Conservation (phyloP, 2,888 invertebrate species). For the Hirtodrosophila trivittata region DNA sequence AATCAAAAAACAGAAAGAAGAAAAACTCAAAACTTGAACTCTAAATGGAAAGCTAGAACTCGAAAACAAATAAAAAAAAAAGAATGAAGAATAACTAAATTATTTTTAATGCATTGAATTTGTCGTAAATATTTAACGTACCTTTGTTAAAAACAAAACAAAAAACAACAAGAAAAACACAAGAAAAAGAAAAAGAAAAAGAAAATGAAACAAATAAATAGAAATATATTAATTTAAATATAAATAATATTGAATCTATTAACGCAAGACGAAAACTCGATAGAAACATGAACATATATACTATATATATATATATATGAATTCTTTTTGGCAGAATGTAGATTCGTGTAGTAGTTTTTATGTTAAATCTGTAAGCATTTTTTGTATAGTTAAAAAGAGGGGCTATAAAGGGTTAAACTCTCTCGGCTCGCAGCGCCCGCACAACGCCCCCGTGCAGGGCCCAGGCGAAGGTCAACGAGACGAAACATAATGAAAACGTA, state of each 20-base stretch:
- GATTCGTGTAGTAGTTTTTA: conserved; percentile 66
- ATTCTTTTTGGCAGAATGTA: conserved; percentile 48
- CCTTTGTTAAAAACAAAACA: conserved; percentile 77
- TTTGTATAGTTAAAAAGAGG: conserved; percentile 62
- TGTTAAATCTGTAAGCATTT: conserved; percentile 68
- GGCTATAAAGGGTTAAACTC: conserved; percentile 31
- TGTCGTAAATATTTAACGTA: conserved; percentile 78
- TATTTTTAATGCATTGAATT: conserved; percentile 77
- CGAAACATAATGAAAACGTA: conserved; percentile 10
- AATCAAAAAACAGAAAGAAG: conserved; percentile 16
- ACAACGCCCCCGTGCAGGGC: background rate
- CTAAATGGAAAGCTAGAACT: conserved; percentile 17
- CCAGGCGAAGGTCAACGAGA: conserved; percentile 9
- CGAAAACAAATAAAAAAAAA: conserved; percentile 23
- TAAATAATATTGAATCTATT: conserved; percentile 58
- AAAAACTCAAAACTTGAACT: no score
- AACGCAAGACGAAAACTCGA: conserved; percentile 54
- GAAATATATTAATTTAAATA: no score
- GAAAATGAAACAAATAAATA: conserved; percentile 7
- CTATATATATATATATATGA: conserved; percentile 32
- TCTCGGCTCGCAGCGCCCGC: conserved; percentile 1
- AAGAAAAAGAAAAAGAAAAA: conserved; percentile 19
- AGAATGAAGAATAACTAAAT: conserved; percentile 49
- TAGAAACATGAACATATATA: conserved; percentile 26
- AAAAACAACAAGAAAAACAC: conserved; percentile 20